phyloP scores from a whole-genome alignment of 2,888 invertebrate genomes.

The Junonia oenone region DNA sequence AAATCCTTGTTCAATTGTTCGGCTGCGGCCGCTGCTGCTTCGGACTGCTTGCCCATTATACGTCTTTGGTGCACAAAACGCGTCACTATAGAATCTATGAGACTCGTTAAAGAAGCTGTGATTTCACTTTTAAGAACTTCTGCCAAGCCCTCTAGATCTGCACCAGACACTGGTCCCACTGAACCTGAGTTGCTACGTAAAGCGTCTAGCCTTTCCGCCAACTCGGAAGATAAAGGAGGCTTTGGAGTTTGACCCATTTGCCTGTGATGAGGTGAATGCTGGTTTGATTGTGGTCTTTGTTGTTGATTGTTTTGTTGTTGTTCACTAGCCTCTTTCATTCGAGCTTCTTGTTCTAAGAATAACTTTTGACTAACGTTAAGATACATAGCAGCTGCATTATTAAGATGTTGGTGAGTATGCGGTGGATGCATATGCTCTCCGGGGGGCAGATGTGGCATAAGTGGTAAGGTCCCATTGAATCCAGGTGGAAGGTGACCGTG shows the following conservation, averaged over 20 bases:
- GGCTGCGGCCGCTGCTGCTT: conserved; percentile 88
- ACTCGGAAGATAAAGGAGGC: conserved; percentile 81
- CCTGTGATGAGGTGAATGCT: conserved; percentile 77
- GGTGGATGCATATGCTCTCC: conserved; percentile 75
- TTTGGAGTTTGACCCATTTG: conserved; percentile 68
- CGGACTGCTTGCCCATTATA: conserved; percentile 86
- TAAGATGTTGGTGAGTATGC: conserved; percentile 80
- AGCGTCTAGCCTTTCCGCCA: conserved; percentile 88
- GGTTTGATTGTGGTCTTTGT: conserved; percentile 80
- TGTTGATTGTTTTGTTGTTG: conserved; percentile 77
- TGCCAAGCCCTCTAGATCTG: conserved; percentile 93
- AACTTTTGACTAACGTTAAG: conserved; percentile 88
- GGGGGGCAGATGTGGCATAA: conserved; percentile 78
- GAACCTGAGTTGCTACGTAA: conserved; percentile 85
- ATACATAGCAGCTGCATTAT: conserved; percentile 85
- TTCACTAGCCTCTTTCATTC: conserved; percentile 84
- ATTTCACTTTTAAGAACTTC: conserved; percentile 95
- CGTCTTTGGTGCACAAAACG: conserved; percentile 91
- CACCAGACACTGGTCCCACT: conserved; percentile 84
- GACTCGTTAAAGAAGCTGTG: conserved; percentile 87
- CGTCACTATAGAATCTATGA: conserved; percentile 93
- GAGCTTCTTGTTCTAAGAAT: conserved; percentile 88
- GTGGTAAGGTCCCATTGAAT: conserved; percentile 78
- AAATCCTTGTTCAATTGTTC: conserved; percentile 92
- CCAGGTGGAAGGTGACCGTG: conserved; percentile 80